phyloP scores from a whole-genome alignment of 2,888 invertebrate genomes.

The Metacarcinus magister region DNA sequence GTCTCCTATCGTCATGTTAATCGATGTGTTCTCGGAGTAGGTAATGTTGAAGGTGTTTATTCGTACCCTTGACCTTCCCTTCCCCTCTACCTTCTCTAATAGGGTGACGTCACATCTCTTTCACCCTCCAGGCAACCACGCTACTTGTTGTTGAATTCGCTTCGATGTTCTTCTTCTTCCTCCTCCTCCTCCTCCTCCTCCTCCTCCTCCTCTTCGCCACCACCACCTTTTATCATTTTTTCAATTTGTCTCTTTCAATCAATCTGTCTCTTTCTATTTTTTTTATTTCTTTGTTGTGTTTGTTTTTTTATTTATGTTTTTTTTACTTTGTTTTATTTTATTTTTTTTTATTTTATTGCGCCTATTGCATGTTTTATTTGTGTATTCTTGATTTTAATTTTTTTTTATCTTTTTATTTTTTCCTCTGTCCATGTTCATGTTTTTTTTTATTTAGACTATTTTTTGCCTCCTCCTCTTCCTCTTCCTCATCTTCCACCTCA shows the following conservation, averaged over 20 bases:
- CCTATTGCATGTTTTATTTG: no score
- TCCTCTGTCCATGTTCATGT: no score
- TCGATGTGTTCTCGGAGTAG: not conserved
- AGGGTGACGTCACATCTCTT: not conserved
- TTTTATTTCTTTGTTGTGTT: not conserved
- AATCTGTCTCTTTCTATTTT: not conserved
- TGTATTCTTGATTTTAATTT: no score
- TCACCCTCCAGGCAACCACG: not conserved
- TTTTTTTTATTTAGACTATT: no score
- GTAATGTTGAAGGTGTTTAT: not conserved
- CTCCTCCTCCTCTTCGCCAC: not conserved
- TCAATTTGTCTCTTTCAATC: not conserved
- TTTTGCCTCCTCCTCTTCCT: no score
- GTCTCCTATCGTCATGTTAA: not conserved
- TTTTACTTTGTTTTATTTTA: not conserved
- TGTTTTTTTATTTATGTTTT: not conserved
- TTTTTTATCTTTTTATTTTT: no score
- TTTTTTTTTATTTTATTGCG: not conserved
- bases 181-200: not conserved
- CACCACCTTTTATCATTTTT: not conserved
- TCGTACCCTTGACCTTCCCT: slow-evolving; percentile 43
- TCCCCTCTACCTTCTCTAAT: not conserved
- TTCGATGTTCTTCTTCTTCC: not conserved
- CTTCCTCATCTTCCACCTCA: no score
- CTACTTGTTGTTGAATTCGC: not conserved